These are phyloP conservation scores for Gymnorhina tibicen DNA, from an alignment of 2,113 vertebrate genomes.

Conservation along the genomic window DNA sequence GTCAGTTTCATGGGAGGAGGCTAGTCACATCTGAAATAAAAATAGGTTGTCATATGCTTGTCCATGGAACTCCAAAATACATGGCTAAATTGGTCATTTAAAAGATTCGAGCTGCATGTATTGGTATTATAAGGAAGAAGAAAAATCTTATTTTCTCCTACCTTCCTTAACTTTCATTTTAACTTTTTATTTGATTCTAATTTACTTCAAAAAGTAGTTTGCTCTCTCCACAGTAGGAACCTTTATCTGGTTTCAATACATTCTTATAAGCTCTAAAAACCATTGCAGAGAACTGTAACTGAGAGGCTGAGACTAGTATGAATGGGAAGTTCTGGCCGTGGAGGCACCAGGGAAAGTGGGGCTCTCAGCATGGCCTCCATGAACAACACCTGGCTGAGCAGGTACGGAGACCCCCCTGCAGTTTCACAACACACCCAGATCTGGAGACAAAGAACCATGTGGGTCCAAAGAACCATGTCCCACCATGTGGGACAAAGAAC, in stretches of 20 bases:
- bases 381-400: fast-evolving
- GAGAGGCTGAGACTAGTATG: not conserved
- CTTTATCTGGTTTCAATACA: not conserved
- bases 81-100: not conserved
- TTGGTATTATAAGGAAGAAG: not conserved
- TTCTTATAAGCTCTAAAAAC: not conserved
- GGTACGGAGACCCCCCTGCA: not conserved
- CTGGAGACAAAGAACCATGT: not conserved
- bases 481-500: too few relatives aligned
- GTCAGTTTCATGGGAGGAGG: not conserved
- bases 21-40: not conserved
- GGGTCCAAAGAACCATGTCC: not conserved
- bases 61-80: not conserved
- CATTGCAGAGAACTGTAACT: not conserved
- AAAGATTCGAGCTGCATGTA: not conserved
- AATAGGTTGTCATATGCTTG: not conserved
- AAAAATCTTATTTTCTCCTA: not conserved
- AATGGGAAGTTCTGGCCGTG: not conserved
- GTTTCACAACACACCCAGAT: not conserved
- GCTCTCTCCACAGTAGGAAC: not conserved
- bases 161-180: not conserved
- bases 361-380: not conserved
- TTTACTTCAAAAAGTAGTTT: not conserved
- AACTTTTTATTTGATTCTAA: not conserved
- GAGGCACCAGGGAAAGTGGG: not conserved